A percentile compares a stretch with the other conserved stretches of the same genome.
phyloP scores from a whole-genome alignment of 1,140 invertebrate genomes.

The Achroia grisella region DNA sequence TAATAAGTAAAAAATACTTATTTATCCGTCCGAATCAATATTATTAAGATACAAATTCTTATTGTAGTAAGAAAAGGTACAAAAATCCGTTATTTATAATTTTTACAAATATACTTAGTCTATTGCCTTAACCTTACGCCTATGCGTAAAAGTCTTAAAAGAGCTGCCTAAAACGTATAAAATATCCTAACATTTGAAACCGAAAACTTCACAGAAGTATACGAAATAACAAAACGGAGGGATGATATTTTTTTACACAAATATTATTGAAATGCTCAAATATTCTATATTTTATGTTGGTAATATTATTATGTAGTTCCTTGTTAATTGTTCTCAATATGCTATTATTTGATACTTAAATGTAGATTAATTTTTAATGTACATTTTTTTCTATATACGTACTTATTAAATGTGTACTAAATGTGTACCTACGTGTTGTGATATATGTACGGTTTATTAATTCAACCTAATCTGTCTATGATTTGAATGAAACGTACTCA shows the following conservation, averaged over 20 bases:
- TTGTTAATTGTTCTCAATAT: constrained; percentile 57
- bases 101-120: too few species aligned
- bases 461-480: constrained; percentile 42
- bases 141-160: too few species aligned
- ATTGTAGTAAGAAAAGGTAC: too few species aligned
- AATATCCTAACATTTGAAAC: background rate
- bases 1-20: too few species aligned
- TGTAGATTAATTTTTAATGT: constrained; percentile 33
- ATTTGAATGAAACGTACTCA: constrained; percentile 41
- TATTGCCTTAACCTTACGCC: too few species aligned
- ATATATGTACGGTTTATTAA: constrained; percentile 56
- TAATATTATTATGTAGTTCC: constrained; percentile 65
- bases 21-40: constrained; percentile 2
- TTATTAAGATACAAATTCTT: background rate
- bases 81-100: too few species aligned
- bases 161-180: background rate
- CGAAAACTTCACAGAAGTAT: constrained; percentile 32
- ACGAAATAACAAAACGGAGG: constrained; percentile 29
- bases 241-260: constrained; percentile 65
- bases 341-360: constrained; percentile 48
- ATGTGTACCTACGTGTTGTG: constrained; percentile 68
- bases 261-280: constrained; percentile 68
- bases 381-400: constrained; percentile 39
- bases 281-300: constrained; percentile 66
- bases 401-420: constrained; percentile 32